Conservation (phyloP, 2,888 invertebrate genomes). For the Drosophila testacea region DNA sequence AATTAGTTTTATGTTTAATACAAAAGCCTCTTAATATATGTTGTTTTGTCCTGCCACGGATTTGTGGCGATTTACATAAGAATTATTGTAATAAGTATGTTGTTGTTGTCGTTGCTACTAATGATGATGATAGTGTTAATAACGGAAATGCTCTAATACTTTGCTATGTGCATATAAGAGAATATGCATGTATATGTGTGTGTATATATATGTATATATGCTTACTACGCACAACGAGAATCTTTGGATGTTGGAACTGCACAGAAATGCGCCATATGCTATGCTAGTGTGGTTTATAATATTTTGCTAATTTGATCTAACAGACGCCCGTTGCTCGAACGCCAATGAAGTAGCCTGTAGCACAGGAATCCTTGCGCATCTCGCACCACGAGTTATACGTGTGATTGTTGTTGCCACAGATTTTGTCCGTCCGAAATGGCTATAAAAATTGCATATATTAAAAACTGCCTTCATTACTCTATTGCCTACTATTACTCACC, state of each 20-base stretch:
- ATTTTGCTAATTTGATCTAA: conserved; percentile 61
- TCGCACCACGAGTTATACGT: conserved; percentile 92
- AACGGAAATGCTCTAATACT: conserved; percentile 49
- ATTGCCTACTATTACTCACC: conserved; percentile 59
- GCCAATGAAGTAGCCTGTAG: conserved; percentile 90
- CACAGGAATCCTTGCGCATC: conserved; percentile 91
- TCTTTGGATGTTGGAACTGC: conserved; percentile 76
- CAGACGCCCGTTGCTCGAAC: conserved; percentile 89
- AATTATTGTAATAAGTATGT: conserved; percentile 26
- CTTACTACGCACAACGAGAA: conserved; percentile 70
- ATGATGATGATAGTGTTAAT: conserved; percentile 1
- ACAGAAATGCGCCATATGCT: conserved; percentile 44
- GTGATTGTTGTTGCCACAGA: conserved; percentile 91
- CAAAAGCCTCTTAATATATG: conserved; percentile 83
- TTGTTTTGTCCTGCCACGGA: conserved; percentile 49
- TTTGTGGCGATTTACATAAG: conserved; percentile 34
- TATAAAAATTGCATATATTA: conserved; percentile 26
- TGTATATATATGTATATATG: conserved; percentile 44
- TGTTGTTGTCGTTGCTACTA: conserved; percentile 17
- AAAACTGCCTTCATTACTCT: conserved; percentile 7
- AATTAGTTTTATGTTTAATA: conserved; percentile 67
- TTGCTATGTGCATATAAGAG: conserved; percentile 37
- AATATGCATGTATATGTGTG: conserved; percentile 27
- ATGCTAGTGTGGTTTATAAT: conserved; percentile 47
- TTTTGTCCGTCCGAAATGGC: conserved; percentile 84